phyloP scores from a whole-genome alignment of 2,888 invertebrate genomes.

The Mythimna lalbum region DNA sequence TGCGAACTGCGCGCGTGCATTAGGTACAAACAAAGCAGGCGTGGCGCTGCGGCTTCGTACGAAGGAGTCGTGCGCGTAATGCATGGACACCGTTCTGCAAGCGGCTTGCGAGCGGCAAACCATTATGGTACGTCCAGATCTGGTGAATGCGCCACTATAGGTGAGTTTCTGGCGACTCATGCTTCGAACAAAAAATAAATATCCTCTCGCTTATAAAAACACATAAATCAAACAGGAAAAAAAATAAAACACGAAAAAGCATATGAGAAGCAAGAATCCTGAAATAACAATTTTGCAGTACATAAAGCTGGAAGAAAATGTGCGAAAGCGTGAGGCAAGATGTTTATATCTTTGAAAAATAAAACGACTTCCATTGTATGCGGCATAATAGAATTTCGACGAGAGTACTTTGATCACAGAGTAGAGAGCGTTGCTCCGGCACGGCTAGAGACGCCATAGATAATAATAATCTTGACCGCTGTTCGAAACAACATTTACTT shows the following conservation, averaged over 20 bases:
- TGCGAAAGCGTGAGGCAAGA: slow-evolving; percentile 28
- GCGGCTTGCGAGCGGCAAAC: too few relatives aligned
- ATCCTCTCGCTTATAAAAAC: background rate
- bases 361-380: slow-evolving; percentile 60
- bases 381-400: slow-evolving; percentile 59
- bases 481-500: too few relatives aligned
- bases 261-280: slow-evolving; percentile 27
- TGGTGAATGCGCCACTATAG: too few relatives aligned
- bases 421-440: background rate
- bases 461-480: background rate
- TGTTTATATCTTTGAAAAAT: slow-evolving; percentile 58
- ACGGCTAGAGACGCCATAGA: background rate
- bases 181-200: background rate
- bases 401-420: slow-evolving; percentile 19
- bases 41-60: too few relatives aligned
- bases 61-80: too few relatives aligned
- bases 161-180: too few relatives aligned
- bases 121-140: too few relatives aligned
- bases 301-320: slow-evolving; percentile 49
- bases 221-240: background rate
- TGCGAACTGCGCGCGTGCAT: too few relatives aligned
- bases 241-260: slow-evolving; percentile 1
- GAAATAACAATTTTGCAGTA: slow-evolving; percentile 60
- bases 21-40: too few relatives aligned
- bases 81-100: too few relatives aligned